Base-by-base conservation (phyloP, 2,888 invertebrate species). In the Diplolepis rosae region DNA sequence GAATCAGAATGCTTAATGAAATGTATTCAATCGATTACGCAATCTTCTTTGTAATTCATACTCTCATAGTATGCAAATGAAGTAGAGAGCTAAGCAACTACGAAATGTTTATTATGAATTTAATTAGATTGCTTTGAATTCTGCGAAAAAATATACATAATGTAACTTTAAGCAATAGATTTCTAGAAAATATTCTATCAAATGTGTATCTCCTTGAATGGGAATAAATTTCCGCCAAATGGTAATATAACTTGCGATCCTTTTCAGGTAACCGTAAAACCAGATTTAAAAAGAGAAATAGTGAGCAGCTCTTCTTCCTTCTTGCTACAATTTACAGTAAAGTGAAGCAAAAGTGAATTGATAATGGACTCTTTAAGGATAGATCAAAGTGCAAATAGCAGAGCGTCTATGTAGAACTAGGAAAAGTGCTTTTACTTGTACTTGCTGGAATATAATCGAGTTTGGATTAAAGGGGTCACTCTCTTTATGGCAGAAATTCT, bases 1-100 rank as follows among this genome's bases (percentile, higher is more conserved):
- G 61, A 61, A 61, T 61, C 61, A 61, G 61, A 61, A 18, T 61
- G 35, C 35, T 61, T 61, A 61, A 61, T 61, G 61, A 61, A 61
- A 61, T 32, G 39, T 61, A 32, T 61, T 61, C 61, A 35, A 61
- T 39, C 39, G 61, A 61, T 61, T 61, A 39, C 18, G 22, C 24
- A 22, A 45, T 45, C 61, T 24, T n/a, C 61, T 61, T 32, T 39
- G 61, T 61, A 61, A 61, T 61, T 61, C 61, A 61, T 61, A 61
- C 61, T 35, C 61, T 61, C 27, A 32, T 61, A 61, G 35, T 35
- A 61, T 61, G 61, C 39, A 24, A 61, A 61, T 61, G 39, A 39
- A 22, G 3, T 35, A 13, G 24, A 61, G 39, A 39, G 24, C 61
- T 35, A 61, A 32, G 61, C 13, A 35, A 39, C 56, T 24, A 61